Conservation (phyloP, 2,113 vertebrate species). For the Elephantulus edwardii region DNA sequence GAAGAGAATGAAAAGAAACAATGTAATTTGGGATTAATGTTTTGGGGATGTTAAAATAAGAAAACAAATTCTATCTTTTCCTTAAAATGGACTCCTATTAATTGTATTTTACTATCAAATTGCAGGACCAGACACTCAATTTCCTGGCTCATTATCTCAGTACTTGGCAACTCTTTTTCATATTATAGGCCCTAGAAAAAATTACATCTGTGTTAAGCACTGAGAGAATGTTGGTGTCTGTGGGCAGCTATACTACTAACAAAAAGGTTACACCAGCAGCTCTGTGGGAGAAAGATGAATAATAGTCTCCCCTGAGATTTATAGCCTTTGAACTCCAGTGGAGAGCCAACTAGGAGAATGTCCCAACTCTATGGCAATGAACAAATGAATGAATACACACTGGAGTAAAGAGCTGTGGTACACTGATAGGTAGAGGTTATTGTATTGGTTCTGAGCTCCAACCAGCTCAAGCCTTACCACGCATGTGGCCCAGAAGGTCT, state of each 20-base stretch:
- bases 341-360: no score
- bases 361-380: no score
- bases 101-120: background rate
- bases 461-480: background rate
- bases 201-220: no score
- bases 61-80: background rate
- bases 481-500: background rate
- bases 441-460: background rate
- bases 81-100: background rate
- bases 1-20: background rate
- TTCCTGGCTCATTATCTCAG: background rate
- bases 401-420: background rate
- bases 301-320: no score
- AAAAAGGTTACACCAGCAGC: no score
- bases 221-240: no score
- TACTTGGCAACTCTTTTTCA: background rate
- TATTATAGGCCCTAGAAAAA: background rate
- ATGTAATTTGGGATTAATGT: background rate
- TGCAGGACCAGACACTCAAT: background rate
- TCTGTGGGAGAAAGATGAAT: no score
- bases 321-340: no score
- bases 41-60: background rate
- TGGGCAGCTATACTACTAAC: no score
- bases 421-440: background rate
- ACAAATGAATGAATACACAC: no score